Evolutionary conservation across 2,888 invertebrate genomes (phyloP).

Genomic region (Ochropleura plecta): DNA sequence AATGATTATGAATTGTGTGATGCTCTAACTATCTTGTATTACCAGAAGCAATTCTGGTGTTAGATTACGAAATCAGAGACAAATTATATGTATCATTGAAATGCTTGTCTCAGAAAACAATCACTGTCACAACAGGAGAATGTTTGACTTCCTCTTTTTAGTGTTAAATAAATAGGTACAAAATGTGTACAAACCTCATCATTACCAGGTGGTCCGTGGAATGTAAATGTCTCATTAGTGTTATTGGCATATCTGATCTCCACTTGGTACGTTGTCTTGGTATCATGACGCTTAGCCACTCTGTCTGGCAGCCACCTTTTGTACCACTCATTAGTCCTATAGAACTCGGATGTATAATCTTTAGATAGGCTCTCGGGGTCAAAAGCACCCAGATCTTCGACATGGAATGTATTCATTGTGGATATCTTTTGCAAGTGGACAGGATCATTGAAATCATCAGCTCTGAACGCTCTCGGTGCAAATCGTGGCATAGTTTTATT

Average conservation of each 20-base stretch:
- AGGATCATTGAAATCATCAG: constrained; percentile 98
- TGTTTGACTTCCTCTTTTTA: not conserved
- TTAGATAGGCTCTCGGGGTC: constrained; percentile 94
- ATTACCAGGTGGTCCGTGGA: constrained; percentile 97
- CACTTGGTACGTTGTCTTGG: constrained; percentile 98
- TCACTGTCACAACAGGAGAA: not conserved
- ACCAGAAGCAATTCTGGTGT: not conserved
- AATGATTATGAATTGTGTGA: not conserved
- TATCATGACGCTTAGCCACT: constrained; percentile 95
- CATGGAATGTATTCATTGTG: constrained; percentile 97
- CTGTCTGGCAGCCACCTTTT: constrained; percentile 97
- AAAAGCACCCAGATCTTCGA: constrained; percentile 96
- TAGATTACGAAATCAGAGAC: not conserved
- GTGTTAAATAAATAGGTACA: not conserved
- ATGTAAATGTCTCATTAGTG: constrained; percentile 98
- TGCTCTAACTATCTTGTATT: not conserved
- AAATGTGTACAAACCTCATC: constrained; percentile 92
- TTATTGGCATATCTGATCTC: constrained; percentile 98
- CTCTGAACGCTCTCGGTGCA: constrained; percentile 97
- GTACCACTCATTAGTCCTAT: constrained; percentile 98
- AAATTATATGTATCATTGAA: not conserved
- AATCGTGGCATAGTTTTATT: constrained; percentile 98
- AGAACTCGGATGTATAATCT: constrained; percentile 97
- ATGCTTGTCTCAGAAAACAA: not conserved
- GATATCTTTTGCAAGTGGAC: constrained; percentile 98